phyloP scores from a whole-genome alignment of 2,113 vertebrate genomes.

The Ivindomyrus marchei region DNA sequence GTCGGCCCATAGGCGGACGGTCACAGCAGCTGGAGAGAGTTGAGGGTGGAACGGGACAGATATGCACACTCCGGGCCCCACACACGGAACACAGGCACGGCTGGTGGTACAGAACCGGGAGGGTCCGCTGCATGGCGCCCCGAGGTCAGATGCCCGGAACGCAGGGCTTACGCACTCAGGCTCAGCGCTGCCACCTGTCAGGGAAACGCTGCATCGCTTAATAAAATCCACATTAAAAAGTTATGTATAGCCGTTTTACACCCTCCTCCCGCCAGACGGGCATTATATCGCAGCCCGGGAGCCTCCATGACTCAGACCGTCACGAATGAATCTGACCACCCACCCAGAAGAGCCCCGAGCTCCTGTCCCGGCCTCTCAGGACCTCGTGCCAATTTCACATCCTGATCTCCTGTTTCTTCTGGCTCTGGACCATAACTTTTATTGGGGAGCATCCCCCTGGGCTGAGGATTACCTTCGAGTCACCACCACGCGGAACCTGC shows the following conservation, averaged over 20 bases:
- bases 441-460: slow-evolving; percentile 21
- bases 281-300: slow-evolving; percentile 28
- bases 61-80: background rate
- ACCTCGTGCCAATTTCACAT: slow-evolving; percentile 13
- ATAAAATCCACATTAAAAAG: slow-evolving; percentile 35
- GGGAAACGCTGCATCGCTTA: slow-evolving; percentile 40
- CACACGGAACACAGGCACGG: background rate
- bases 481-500: slow-evolving; percentile 32
- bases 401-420: slow-evolving; percentile 27
- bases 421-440: slow-evolving; percentile 24
- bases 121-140: background rate
- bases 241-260: background rate
- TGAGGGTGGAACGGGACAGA: background rate
- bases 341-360: slow-evolving; percentile 8
- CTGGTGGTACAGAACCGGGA: background rate
- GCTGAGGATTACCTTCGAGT: slow-evolving; percentile 33
- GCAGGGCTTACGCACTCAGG: slow-evolving; percentile 29
- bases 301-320: slow-evolving; percentile 23
- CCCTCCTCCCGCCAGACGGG: slow-evolving; percentile 12
- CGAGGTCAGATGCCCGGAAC: slow-evolving; percentile 16
- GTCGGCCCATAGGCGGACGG: background rate
- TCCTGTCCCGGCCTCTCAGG: slow-evolving; percentile 18
- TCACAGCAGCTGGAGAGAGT: background rate
- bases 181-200: slow-evolving; percentile 37
- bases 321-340: slow-evolving; percentile 36